Evolutionary conservation across 2,888 invertebrate genomes (phyloP).

Genomic region (Leptopilina myrica): DNA sequence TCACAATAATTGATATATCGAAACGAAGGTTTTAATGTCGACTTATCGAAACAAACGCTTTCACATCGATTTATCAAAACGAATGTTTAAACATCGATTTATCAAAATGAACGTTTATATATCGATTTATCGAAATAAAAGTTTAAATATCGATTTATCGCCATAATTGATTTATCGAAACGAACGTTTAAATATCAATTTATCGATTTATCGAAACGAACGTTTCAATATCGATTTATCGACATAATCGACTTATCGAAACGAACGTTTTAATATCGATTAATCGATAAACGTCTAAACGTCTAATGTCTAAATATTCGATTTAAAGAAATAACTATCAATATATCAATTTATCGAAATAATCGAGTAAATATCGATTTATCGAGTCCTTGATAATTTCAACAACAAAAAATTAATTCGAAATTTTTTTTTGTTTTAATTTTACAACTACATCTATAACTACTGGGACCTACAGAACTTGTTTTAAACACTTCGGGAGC

Average conservation of each 20-base stretch:
- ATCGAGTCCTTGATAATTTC: no score
- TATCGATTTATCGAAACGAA: neutral
- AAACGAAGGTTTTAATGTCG: neutral
- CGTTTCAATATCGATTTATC: neutral
- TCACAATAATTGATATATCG: neutral
- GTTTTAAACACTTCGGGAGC: neutral
- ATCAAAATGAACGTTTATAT: neutral
- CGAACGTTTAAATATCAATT: neutral
- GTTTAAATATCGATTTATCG: neutral
- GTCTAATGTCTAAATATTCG: no score
- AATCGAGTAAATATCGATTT: neutral
- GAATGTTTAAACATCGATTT: no score
- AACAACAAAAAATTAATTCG: neutral
- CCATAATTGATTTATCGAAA: neutral
- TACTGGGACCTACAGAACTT: constrained; percentile 16
- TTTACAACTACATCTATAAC: neutral
- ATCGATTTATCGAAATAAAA: neutral
- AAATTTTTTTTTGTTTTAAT: neutral
- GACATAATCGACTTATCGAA: neutral
- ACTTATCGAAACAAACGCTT: no score
- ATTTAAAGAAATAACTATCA: no score
- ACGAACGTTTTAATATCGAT: no score
- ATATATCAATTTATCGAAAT: neutral
- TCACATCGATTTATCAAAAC: no score
- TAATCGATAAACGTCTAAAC: no score